A percentile compares a stretch with the other conserved stretches of the same genome.
phyloP scores from a whole-genome alignment of 23 tunicate genomes.

The Halocynthia aurantium region DNA sequence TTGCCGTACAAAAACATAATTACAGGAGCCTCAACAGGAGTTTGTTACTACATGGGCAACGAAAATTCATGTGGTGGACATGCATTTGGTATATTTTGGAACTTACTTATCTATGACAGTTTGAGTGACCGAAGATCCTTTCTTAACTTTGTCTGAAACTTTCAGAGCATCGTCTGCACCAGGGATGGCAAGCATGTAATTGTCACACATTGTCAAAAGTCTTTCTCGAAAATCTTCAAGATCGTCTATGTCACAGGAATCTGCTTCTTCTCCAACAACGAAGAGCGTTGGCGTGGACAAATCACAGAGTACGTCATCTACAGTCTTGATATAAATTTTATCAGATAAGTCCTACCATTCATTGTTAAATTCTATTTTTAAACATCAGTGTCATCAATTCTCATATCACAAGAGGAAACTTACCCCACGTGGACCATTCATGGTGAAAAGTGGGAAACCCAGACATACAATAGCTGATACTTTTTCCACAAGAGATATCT shows the following conservation, averaged over 20 bases:
- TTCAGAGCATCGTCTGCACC: constrained; percentile 87
- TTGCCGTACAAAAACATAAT: too few relatives aligned
- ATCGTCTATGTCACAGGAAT: constrained; percentile 43
- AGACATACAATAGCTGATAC: constrained; percentile 78
- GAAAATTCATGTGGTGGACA: too few relatives aligned
- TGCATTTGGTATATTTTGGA: not conserved
- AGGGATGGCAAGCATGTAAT: constrained; percentile 24
- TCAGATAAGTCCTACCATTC: too few relatives aligned
- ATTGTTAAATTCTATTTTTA: too few relatives aligned
- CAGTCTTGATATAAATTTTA: constrained; percentile 4
- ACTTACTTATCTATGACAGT: constrained; percentile 67
- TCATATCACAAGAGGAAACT: not conserved
- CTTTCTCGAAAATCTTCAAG: constrained; percentile 58
- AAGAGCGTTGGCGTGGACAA: constrained; percentile 61
- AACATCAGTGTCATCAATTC: too few relatives aligned
- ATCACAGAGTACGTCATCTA: constrained; percentile 82
- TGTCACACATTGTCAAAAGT: constrained; percentile 17
- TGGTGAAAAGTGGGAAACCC: constrained; percentile 66
- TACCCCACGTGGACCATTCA: constrained; percentile 79
- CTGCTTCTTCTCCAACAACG: constrained; percentile 59
- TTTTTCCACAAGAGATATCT: constrained; percentile 62
- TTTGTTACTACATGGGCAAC: too few relatives aligned
- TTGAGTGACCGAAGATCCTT: constrained; percentile 40
- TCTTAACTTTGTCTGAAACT: constrained; percentile 46
- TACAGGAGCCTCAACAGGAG: too few relatives aligned